These are phyloP conservation scores for Martes martes DNA, from an alignment of 2,113 vertebrate genomes.

Conservation along the genomic window DNA sequence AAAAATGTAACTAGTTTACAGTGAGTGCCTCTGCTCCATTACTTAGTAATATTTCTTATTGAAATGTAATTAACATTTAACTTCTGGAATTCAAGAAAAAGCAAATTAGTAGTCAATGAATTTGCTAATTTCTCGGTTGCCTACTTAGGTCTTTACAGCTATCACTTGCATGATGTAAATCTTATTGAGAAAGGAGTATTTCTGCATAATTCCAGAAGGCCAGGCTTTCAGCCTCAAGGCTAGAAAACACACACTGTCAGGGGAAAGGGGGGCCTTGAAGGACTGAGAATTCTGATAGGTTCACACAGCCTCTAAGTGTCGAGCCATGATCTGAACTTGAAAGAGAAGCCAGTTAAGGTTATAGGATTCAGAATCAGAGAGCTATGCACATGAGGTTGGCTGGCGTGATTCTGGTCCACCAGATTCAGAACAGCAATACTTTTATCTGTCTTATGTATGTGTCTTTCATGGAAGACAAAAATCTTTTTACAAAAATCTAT, in stretches of 20 bases:
- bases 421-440: not conserved
- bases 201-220: not conserved
- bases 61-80: conserved; percentile 10
- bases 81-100: conserved; percentile 37
- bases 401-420: not conserved
- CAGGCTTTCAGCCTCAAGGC: not conserved
- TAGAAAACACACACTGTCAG: not conserved
- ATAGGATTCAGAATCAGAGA: not conserved
- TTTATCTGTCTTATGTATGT: not conserved
- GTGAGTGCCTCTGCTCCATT: not conserved
- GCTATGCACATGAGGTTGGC: not conserved
- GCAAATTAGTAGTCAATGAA: not conserved
- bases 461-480: not conserved
- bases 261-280: not conserved
- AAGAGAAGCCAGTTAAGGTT: not conserved
- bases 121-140: not conserved
- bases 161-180: not conserved
- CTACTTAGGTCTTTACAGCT: not conserved
- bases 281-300: not conserved
- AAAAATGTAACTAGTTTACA: not conserved
- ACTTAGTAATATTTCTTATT: conserved; percentile 7
- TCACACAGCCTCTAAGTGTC: not conserved
- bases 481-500: not conserved
- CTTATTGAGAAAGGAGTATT: not conserved
- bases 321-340: not conserved